These are phyloP conservation scores for Cuculus canorus DNA, from an alignment of 2,797 vertebrate species.

Conservation along the genomic window DNA sequence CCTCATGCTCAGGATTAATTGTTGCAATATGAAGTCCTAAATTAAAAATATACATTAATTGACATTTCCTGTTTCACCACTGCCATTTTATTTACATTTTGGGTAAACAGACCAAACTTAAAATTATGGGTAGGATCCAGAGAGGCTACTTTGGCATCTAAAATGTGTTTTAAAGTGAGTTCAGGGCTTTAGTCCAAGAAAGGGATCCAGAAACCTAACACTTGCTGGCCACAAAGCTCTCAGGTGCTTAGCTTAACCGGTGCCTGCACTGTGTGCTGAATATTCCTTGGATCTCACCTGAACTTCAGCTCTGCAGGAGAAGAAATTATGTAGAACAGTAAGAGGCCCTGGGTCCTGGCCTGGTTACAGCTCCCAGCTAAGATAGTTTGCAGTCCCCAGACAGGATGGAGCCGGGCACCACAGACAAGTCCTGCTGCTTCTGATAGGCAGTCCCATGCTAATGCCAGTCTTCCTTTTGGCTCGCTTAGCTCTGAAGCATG, in stretches of 20 bases:
- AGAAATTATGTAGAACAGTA: neutral
- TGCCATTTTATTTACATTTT: conserved; percentile 45
- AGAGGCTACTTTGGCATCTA: conserved; percentile 8
- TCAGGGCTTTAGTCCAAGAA: conserved; percentile 22
- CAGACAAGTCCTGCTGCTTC: neutral
- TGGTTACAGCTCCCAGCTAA: neutral
- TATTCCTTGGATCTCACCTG: conserved; percentile 38
- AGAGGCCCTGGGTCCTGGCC: neutral
- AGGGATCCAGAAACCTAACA: neutral
- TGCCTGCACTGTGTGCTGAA: neutral
- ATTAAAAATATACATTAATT: conserved; percentile 11
- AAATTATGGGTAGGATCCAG: neutral
- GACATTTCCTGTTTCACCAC: neutral
- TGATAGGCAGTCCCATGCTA: neutral
- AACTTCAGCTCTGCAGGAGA: neutral
- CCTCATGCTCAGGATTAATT: neutral
- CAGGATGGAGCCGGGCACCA: neutral
- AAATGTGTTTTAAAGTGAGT: neutral
- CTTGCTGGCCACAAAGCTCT: neutral
- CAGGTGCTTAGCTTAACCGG: neutral
- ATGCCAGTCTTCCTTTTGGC: neutral
- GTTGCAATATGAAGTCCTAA: neutral
- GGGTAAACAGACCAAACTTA: neutral
- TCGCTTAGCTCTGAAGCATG: neutral
- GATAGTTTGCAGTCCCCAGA: neutral